phyloP scores from a whole-genome alignment of 2,113 vertebrate genomes.

The Telmatochromis sp. region DNA sequence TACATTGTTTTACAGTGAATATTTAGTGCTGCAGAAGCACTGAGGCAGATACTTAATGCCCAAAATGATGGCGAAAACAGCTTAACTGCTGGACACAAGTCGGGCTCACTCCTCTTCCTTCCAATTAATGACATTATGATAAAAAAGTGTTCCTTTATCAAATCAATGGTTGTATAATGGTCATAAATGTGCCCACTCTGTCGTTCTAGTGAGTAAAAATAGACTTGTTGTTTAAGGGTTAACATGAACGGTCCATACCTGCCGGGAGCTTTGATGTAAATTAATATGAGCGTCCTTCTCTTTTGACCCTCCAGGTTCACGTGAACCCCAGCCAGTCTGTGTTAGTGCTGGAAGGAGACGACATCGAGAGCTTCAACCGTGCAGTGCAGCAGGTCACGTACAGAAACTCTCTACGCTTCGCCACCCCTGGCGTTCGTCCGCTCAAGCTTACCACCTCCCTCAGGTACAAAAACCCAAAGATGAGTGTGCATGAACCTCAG shows the following conservation, averaged over 20 bases:
- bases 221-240: not conserved
- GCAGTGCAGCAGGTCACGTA: constrained; percentile 97
- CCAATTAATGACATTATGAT: not conserved
- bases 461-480: constrained; percentile 47
- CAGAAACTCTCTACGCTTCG: constrained; percentile 93
- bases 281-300: not conserved
- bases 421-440: constrained; percentile 92
- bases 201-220: not conserved
- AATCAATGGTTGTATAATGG: not conserved
- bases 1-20: not conserved
- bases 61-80: not conserved
- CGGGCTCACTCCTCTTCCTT: not conserved
- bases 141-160: not conserved
- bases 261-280: not conserved
- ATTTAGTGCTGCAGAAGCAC: not conserved
- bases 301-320: constrained; percentile 78
- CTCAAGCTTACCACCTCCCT: constrained; percentile 86
- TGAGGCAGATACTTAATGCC: not conserved
- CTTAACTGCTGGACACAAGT: not conserved
- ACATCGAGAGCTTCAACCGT: constrained; percentile 94
- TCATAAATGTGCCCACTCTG: not conserved
- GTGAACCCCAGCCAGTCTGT: constrained; percentile 97
- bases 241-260: not conserved
- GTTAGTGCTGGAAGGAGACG: constrained; percentile 91
- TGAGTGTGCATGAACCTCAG: not conserved